phyloP scores from a whole-genome alignment of 2,113 vertebrate species.

The Bujurquina vittata region DNA sequence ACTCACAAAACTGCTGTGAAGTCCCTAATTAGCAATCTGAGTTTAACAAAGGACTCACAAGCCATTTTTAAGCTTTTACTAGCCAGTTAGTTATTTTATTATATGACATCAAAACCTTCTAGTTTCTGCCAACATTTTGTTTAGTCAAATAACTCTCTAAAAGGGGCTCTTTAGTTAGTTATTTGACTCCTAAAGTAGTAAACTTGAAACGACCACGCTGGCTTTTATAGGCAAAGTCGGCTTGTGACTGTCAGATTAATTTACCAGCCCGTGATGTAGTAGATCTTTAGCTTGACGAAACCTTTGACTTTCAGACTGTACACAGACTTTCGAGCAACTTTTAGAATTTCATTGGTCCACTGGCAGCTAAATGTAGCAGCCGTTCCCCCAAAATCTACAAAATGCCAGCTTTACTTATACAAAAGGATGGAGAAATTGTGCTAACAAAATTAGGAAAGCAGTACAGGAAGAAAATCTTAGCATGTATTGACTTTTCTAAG shows the following conservation, averaged over 20 bases:
- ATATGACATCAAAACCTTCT: neutral
- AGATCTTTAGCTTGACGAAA: neutral
- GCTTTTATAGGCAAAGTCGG: neutral
- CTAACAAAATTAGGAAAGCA: neutral
- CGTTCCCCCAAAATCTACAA: neutral
- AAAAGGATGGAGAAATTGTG: neutral
- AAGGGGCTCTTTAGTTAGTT: slow-evolving; percentile 5
- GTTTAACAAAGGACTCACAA: slow-evolving; percentile 3
- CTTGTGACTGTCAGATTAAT: neutral
- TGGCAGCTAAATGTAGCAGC: neutral
- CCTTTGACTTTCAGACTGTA: neutral
- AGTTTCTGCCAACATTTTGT: neutral
- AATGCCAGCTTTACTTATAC: neutral
- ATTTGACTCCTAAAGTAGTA: neutral
- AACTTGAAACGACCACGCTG: neutral
- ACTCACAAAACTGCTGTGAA: neutral
- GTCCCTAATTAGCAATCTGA: neutral
- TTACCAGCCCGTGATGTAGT: neutral
- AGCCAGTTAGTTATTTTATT: slow-evolving; percentile 9
- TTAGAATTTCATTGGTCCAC: neutral
- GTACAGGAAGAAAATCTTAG: neutral
- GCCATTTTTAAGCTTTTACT: neutral
- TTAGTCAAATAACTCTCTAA: slow-evolving; percentile 3
- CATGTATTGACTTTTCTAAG: neutral
- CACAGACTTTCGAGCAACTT: neutral